Evolutionary conservation across 2,113 vertebrate species (phyloP), one percentile per base, ranked within the genome.

Genomic region (Scomber scombrus): DNA sequence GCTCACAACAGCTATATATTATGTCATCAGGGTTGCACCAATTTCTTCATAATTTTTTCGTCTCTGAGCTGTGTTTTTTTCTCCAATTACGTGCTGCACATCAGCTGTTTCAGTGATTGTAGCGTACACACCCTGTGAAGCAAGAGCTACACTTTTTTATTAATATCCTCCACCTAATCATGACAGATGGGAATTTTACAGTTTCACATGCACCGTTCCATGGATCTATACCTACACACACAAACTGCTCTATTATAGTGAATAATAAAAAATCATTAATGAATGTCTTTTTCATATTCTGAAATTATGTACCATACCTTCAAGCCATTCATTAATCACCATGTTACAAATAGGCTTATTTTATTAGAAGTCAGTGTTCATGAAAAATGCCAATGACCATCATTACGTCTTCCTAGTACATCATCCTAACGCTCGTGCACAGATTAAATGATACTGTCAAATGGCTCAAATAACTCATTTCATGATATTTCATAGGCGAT

Each of bases 251-350:
- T 26, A 26, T 26, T 26, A 26, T 21, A 47, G 18, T 57, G 50
- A 70, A 64, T 65, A 23, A 52, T 65, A 23, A 52, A 69, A 78
- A 71, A 55, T 60, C 16, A 49, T 79, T 58, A 74, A 73, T 16
- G 62, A 66, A 73, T 68, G 19, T 64, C 45, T 52, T 49, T 12
- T 68, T 85, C 16, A 76, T 72, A 50, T 76, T 51, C 21, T 78
- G 31, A 62, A 78, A 61, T 68, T 34, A 43, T 4, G 16, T 2
- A 26, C 16, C 26, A 58, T 21, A 68, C 67, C 65, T 56, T 68
- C 45, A 43, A 58, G 71, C 12, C 11, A 60, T 71, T 66, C 46
- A 66, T 64, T 71, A 68, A 60, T 70, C 52, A 16, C 34, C 34
- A 45, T 21, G 18, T 60, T 66, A 78, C 18, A 45, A 61, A 18